Base-by-base conservation (phyloP, 2,797 vertebrate species). In the Enteromius radiatus region DNA sequence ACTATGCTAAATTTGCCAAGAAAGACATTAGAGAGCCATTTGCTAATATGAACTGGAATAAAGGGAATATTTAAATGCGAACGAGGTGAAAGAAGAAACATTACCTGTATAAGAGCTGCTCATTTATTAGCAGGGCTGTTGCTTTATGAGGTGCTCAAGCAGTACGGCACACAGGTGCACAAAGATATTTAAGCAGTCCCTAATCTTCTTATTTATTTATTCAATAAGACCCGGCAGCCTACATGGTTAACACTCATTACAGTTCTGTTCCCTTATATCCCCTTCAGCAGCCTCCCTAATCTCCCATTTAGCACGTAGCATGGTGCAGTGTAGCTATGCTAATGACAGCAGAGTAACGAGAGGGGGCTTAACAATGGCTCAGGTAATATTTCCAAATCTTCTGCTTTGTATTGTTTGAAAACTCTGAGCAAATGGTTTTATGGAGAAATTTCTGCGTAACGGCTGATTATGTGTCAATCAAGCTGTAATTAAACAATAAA, bases 181-280 rank as follows among this genome's bases (percentile, higher is more conserved):
- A 65, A 31, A 64, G 69, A 74, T 76, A 64, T 81, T 85, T 85
- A 79, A 76, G 73, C 73, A 81, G 79, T 73, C 79, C 71, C 71
- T 83, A 87, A 89, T 87, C 83, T 80, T 84, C 84, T 86, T 82
- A 85, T 87, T 87, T 87, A 86, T 87, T 86, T 87, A 89, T 87
- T 86, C 85, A 87, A 76, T 88, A 86, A 86, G 81, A 78, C 78
- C 78, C 65, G 74, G 47, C 85, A 76, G 81, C 73, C 63, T 73
- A 78, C 70, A 67, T 71, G 81, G 80, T 82, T 84, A 80, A 84
- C 82, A 84, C 82, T 84, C 77, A 84, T 84, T 81, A 81, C 61
- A 81, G 81, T 56, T 75, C 82, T 73, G 74, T 65, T 70, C 77
- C 74, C 76, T 68, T 67, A 70, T 73, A 77, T 77, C 80, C 74